A percentile compares a stretch with the other conserved stretches of the same genome.
Conservation (phyloP, 2,113 vertebrate species). For the Nannobrachium achirus region DNA sequence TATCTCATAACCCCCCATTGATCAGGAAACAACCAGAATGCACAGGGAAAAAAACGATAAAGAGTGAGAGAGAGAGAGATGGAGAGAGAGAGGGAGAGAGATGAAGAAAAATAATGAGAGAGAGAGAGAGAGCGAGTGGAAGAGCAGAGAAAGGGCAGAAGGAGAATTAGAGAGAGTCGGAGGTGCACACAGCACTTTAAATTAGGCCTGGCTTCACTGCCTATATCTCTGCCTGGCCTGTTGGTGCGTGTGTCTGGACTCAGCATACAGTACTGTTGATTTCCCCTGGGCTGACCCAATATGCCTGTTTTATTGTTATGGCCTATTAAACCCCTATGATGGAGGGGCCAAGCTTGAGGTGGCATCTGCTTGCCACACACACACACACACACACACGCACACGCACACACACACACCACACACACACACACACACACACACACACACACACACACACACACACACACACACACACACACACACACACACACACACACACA, state of each 20-base stretch:
- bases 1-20: conserved; percentile 5
- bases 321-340: conserved; percentile 73
- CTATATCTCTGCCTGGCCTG: conserved; percentile 10
- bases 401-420: conserved; percentile 12
- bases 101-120: not conserved
- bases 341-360: conserved; percentile 60
- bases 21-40: conserved; percentile 8
- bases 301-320: conserved; percentile 73
- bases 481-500: conserved; percentile 2
- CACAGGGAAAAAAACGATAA: not conserved
- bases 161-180: not conserved
- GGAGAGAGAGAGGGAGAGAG: too few species aligned
- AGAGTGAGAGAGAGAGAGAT: too few species aligned
- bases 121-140: not conserved
- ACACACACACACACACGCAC: not conserved
- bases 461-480: conserved; percentile 11
- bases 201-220: conserved; percentile 28
- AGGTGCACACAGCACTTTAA: conserved; percentile 12
- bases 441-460: conserved; percentile 17
- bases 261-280: conserved; percentile 56
- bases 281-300: conserved; percentile 68
- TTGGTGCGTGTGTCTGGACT: conserved; percentile 9
- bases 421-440: conserved; percentile 10
- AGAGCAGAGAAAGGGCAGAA: not conserved
- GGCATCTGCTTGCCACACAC: conserved; percentile 62